Percentiles rank a stretch among this genome's conserved stretches.
Evolutionary conservation across 2,113 vertebrate genomes (phyloP).

Genomic region (Beaufortia kweichowensis): DNA sequence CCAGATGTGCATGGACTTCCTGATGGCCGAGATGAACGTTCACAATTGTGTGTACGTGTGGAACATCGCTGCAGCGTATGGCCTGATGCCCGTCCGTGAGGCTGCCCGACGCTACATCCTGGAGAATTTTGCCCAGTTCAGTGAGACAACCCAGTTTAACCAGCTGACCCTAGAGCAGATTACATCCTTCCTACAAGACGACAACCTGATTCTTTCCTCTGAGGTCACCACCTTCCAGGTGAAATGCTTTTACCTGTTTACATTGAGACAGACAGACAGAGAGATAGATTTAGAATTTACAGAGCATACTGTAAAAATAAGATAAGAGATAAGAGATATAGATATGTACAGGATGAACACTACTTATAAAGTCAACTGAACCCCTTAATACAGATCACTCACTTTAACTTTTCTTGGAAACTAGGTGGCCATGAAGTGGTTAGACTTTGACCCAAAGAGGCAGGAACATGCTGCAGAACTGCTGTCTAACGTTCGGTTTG

Average conservation of each 20-base stretch:
- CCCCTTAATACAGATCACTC: conserved; percentile 19
- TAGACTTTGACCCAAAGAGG: conserved; percentile 78
- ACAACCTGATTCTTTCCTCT: conserved; percentile 73
- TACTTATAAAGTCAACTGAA: conserved; percentile 38
- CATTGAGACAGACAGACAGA: background rate
- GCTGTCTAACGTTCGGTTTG: conserved; percentile 75
- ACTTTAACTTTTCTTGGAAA: conserved; percentile 1
- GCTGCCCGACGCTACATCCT: conserved; percentile 74
- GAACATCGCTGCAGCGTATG: conserved; percentile 79
- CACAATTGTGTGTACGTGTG: conserved; percentile 82
- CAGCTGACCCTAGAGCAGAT: conserved; percentile 82
- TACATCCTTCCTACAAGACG: conserved; percentile 79
- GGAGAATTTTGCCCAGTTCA: conserved; percentile 80
- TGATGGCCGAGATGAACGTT: conserved; percentile 76
- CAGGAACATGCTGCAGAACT: conserved; percentile 74
- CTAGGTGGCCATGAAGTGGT: conserved; percentile 80
- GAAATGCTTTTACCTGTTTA: conserved; percentile 18
- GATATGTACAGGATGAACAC: background rate
- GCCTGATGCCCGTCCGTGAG: conserved; percentile 70
- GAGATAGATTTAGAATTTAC: too few relatives aligned
- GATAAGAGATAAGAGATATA: too few relatives aligned
- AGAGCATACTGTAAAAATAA: conserved; percentile 41
- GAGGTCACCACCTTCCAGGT: conserved; percentile 82
- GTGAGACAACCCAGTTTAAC: conserved; percentile 76
- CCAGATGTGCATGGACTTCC: conserved; percentile 81